A percentile compares a stretch with the other conserved stretches of the same genome.
phyloP scores from a whole-genome alignment of 2,113 vertebrate genomes.

The Cyprinodon variegatus region DNA sequence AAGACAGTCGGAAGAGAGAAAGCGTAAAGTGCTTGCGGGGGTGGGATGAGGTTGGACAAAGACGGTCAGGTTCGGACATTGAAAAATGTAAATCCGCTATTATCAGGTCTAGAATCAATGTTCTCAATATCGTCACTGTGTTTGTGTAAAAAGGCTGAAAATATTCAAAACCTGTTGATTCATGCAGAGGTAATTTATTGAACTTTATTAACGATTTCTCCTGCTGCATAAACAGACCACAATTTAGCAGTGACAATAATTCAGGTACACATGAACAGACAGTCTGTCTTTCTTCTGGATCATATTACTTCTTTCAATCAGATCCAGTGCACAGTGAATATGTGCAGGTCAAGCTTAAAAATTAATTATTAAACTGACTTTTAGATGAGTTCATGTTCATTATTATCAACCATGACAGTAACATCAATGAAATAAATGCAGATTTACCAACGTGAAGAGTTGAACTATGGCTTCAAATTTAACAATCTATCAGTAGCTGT shows the following conservation, averaged over 20 bases:
- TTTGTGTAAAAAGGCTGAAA: background rate
- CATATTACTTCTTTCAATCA: background rate
- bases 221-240: background rate
- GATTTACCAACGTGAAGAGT: too few relatives aligned
- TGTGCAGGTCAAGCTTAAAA: background rate
- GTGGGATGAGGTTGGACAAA: slow-evolving; percentile 37
- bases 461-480: too few relatives aligned
- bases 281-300: background rate
- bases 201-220: background rate
- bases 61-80: background rate
- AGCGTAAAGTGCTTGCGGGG: background rate
- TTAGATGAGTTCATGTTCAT: too few relatives aligned
- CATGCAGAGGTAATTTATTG: background rate
- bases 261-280: background rate
- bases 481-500: too few relatives aligned
- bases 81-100: background rate
- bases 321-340: background rate
- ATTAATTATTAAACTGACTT: background rate
- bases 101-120: background rate
- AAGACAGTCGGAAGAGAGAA: background rate
- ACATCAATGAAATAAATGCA: too few relatives aligned
- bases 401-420: background rate
- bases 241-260: background rate
- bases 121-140: background rate
- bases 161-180: background rate